Evolutionary conservation across 2,888 invertebrate genomes (phyloP).

Genomic region (Hemithea aestivaria): DNA sequence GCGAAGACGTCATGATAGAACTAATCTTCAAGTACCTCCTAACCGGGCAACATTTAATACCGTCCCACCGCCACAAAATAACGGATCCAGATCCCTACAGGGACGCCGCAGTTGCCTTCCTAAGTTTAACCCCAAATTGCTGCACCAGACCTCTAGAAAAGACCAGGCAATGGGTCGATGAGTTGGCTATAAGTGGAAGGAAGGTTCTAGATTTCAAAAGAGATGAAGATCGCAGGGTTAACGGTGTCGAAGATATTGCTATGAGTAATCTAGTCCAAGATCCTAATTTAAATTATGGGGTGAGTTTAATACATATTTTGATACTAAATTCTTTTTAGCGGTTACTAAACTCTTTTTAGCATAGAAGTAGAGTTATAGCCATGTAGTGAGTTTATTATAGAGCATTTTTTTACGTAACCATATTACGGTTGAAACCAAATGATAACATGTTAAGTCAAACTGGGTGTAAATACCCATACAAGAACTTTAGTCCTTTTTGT

Average conservation of each 20-base stretch:
- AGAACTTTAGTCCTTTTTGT: no score
- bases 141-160: constrained; percentile 64
- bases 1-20: constrained; percentile 97
- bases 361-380: no score
- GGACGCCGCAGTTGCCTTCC: constrained; percentile 60
- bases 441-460: no score
- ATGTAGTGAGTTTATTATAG: no score
- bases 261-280: constrained; percentile 66
- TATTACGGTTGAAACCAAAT: no score
- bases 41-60: constrained; percentile 58
- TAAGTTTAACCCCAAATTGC: constrained; percentile 80
- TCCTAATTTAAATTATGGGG: constrained; percentile 66
- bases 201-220: constrained; percentile 53
- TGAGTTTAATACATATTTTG: constrained; percentile 45
- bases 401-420: no score
- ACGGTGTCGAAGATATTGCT: constrained; percentile 62
- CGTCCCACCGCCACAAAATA: constrained; percentile 49
- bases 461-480: no score
- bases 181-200: constrained; percentile 53
- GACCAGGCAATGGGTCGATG: constrained; percentile 64
- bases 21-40: constrained; percentile 90
- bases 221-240: constrained; percentile 50
- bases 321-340: no score
- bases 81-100: constrained; percentile 59
- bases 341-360: no score